A percentile compares a stretch with the other conserved stretches of the same genome.
Conservation (phyloP, 2,888 invertebrate species). For the Xanthia icteritia region DNA sequence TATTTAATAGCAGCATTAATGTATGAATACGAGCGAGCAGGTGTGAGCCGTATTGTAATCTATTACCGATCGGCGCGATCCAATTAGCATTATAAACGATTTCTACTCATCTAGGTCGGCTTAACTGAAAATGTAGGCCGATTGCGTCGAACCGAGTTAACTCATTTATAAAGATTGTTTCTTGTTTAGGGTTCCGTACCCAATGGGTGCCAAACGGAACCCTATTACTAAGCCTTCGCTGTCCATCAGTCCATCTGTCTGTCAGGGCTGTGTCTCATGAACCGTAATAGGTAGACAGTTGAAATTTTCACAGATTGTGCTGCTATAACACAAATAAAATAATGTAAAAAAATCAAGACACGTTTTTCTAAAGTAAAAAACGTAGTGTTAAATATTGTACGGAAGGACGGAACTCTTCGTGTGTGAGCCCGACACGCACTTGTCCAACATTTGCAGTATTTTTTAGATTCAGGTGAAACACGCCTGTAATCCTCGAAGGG, state of each 20-base stretch:
- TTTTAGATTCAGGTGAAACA: neutral
- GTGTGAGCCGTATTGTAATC: conserved; percentile 57
- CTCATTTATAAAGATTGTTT: neutral
- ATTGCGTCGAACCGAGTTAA: conserved; percentile 4
- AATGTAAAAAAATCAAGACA: too few species aligned
- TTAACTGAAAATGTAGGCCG: conserved; percentile 51
- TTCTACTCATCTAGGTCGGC: conserved; percentile 45
- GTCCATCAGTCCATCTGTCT: too few species aligned
- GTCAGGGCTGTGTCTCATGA: too few species aligned
- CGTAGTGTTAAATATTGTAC: too few species aligned
- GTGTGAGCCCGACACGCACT: too few species aligned
- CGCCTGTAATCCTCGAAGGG: neutral
- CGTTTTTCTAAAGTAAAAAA: too few species aligned
- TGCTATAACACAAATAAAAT: too few species aligned
- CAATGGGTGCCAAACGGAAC: too few species aligned
- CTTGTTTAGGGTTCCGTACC: neutral
- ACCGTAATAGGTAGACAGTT: too few species aligned
- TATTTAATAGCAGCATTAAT: conserved; percentile 18
- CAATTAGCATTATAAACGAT: conserved; percentile 66
- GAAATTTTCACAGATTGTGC: too few species aligned
- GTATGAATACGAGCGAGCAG: conserved; percentile 42
- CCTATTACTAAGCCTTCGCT: too few species aligned
- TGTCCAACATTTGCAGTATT: neutral
- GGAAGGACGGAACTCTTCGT: too few species aligned
- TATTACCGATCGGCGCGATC: conserved; percentile 56